Evolutionary conservation across 2,113 vertebrate species (phyloP).

Genomic region (Macrotus californicus): DNA sequence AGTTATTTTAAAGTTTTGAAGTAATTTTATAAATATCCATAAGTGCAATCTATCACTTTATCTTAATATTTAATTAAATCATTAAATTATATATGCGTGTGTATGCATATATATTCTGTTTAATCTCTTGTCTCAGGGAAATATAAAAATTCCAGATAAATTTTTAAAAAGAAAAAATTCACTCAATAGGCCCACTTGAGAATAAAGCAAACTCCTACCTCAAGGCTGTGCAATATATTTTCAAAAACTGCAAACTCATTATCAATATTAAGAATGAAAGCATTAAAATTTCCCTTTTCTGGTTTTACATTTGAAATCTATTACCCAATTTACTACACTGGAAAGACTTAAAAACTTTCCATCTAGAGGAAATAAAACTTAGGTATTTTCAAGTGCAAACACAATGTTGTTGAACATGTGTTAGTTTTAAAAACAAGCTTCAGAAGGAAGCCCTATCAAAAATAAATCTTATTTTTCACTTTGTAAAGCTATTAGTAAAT

Average conservation of each 20-base stretch:
- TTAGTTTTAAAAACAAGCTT: background rate
- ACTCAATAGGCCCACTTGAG: background rate
- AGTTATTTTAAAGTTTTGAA: background rate
- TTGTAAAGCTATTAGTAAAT: background rate
- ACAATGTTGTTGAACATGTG: background rate
- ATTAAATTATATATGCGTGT: background rate
- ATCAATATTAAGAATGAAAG: conserved; percentile 21
- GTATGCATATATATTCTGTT: background rate
- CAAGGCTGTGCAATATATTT: background rate
- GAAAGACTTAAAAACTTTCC: background rate
- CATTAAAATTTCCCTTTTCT: background rate
- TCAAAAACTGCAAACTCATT: background rate
- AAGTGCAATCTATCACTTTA: background rate
- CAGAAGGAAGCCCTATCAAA: background rate
- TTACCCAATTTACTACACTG: background rate
- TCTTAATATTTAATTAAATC: background rate
- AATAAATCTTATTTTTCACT: background rate
- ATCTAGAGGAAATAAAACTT: background rate
- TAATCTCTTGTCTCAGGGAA: background rate
- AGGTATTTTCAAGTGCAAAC: background rate
- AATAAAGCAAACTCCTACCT: background rate
- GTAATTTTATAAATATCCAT: background rate
- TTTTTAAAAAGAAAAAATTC: background rate
- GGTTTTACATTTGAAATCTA: conserved; percentile 26
- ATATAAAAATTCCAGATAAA: background rate